A percentile compares a stretch with the other conserved stretches of the same genome.
Evolutionary conservation across 2,113 vertebrate genomes (phyloP).

Genomic region (Zingel zingel): DNA sequence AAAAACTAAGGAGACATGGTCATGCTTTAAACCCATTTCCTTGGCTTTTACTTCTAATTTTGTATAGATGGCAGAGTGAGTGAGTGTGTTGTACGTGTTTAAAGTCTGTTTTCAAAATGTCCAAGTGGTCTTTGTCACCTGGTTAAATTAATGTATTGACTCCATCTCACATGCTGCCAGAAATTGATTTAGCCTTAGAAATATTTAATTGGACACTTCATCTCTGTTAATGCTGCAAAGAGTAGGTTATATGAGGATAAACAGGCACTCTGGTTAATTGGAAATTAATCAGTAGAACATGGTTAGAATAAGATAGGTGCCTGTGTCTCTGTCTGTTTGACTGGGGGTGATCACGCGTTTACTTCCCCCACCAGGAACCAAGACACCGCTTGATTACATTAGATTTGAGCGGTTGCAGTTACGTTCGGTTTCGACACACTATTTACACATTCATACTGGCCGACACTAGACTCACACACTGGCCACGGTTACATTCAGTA

Average conservation of each 20-base stretch:
- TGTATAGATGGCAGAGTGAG: background rate
- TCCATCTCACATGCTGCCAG: conserved; percentile 26
- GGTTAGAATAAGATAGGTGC: conserved; percentile 19
- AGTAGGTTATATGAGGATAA: conserved; percentile 53
- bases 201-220: conserved; percentile 61
- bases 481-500: no score
- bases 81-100: background rate
- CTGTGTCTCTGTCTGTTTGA: background rate
- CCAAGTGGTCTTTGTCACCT: conserved; percentile 37
- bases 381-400: no score
- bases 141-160: conserved; percentile 51
- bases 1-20: background rate
- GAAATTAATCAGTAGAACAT: conserved; percentile 55
- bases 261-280: conserved; percentile 56
- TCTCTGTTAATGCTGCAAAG: conserved; percentile 46
- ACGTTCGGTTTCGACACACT: no score
- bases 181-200: conserved; percentile 40
- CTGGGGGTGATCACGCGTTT: no score
- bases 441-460: no score
- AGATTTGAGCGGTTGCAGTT: no score
- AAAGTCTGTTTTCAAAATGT: conserved; percentile 16
- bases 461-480: no score
- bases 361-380: no score
- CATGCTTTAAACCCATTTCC: background rate
- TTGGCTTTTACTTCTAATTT: background rate